A percentile compares a stretch with the other conserved stretches of the same genome.
Conservation (phyloP, 2,888 invertebrate genomes). For the Coleophora deauratella region DNA sequence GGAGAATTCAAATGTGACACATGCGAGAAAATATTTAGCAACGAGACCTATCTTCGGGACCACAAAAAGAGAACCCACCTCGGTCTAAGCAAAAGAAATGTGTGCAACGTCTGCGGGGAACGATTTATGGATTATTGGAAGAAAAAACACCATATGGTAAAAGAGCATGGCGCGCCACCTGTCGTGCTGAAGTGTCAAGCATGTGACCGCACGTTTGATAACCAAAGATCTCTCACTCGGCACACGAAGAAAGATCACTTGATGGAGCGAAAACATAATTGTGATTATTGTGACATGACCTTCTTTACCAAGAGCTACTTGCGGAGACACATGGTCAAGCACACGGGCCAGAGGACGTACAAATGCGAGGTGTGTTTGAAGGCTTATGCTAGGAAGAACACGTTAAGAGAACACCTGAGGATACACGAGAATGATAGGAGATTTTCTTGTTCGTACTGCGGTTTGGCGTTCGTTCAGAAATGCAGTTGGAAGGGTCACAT, state of each 20-base stretch:
- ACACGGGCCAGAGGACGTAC: constrained; percentile 37
- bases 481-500: constrained; percentile 49
- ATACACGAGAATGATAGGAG: constrained; percentile 32
- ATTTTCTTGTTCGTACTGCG: constrained; percentile 20
- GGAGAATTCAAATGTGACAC: constrained; percentile 34
- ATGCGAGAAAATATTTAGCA: constrained; percentile 48
- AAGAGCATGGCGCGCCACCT: constrained; percentile 22
- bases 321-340: constrained; percentile 46
- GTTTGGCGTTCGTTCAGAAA: constrained; percentile 35
- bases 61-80: constrained; percentile 30
- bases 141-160: constrained; percentile 24
- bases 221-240: constrained; percentile 19
- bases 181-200: constrained; percentile 27
- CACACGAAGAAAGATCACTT: constrained; percentile 39
- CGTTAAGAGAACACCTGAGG: constrained; percentile 37
- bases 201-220: constrained; percentile 28
- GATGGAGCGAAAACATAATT: constrained; percentile 17
- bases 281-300: constrained; percentile 15
- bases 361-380: constrained; percentile 47
- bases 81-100: constrained; percentile 13
- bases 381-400: neutral
- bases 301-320: constrained; percentile 34
- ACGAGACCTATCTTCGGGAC: constrained; percentile 37
- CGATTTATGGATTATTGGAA: constrained; percentile 28
- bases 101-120: constrained; percentile 32